A percentile compares a stretch with the other conserved stretches of the same genome.
Evolutionary conservation across 2,888 invertebrate genomes (phyloP).

Genomic region (Drosophila kuntzei): DNA sequence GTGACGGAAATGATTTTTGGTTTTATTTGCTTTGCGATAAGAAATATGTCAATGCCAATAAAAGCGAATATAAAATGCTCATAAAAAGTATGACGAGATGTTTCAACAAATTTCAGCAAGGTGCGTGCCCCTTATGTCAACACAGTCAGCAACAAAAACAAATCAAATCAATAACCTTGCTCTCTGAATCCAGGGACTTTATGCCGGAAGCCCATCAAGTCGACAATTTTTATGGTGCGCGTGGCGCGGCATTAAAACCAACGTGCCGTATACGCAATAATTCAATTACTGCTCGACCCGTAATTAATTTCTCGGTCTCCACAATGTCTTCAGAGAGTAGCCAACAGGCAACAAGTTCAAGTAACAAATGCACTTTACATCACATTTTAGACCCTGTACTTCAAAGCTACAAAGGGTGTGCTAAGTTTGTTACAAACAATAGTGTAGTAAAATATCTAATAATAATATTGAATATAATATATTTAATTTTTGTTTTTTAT

Average conservation of each 20-base stretch:
- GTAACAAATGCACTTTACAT: conserved; percentile 3
- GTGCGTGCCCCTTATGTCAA: conserved; percentile 40
- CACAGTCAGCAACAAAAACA: conserved; percentile 28
- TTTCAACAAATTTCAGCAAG: conserved; percentile 45
- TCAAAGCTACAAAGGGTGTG: too few relatives aligned
- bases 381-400: neutral
- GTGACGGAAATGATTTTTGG: conserved; percentile 63
- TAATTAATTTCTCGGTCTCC: conserved; percentile 56
- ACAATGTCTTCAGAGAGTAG: neutral
- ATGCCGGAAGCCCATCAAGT: conserved; percentile 17
- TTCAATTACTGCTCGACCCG: conserved; percentile 57
- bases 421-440: too few relatives aligned
- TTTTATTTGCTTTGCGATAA: conserved; percentile 63
- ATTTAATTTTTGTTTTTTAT: too few relatives aligned
- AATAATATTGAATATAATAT: too few relatives aligned
- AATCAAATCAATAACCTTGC: conserved; percentile 66
- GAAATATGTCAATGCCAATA: conserved; percentile 71
- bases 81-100: conserved; percentile 64
- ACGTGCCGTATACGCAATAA: conserved; percentile 66
- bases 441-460: too few relatives aligned
- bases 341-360: neutral
- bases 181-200: conserved; percentile 10
- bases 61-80: conserved; percentile 65
- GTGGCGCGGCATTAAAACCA: conserved; percentile 59
- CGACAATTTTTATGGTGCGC: conserved; percentile 58